Evolutionary conservation across 1,140 invertebrate genomes (phyloP).

Genomic region (Aphaenogaster floridana): DNA sequence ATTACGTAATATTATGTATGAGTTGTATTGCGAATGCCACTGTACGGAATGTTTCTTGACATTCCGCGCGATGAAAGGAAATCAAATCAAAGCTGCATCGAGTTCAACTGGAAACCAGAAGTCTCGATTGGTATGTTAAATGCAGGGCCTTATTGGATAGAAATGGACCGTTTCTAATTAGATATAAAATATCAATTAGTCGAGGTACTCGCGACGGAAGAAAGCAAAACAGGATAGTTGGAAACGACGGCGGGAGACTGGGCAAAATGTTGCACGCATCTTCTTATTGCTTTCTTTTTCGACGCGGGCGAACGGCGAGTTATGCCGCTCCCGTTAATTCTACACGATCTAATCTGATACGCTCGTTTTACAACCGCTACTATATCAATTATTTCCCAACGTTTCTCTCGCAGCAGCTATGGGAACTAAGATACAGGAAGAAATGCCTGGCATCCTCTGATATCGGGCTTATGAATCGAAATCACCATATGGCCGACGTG

Average conservation of each 20-base stretch:
- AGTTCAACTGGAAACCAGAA: constrained; percentile 12
- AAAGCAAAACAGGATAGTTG: not conserved
- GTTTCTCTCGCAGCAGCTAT: constrained; percentile 29
- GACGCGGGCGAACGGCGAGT: not conserved
- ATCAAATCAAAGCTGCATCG: constrained; percentile 2
- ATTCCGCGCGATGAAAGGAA: constrained; percentile 8
- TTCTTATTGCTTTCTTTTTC: constrained; percentile 18
- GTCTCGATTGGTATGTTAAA: not conserved
- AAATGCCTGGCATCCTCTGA: not conserved
- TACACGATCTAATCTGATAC: constrained; percentile 31
- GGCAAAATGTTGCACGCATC: not conserved
- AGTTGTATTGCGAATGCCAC: not conserved
- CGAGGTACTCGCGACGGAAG: not conserved
- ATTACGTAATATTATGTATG: constrained; percentile 28
- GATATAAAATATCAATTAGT: constrained; percentile 8
- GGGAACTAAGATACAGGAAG: constrained; percentile 17
- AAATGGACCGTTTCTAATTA: not conserved
- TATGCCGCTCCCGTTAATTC: constrained; percentile 30
- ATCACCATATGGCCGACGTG: not conserved
- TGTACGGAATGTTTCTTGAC: not conserved
- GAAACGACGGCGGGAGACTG: not conserved
- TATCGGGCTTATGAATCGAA: not conserved
- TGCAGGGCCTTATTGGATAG: not conserved
- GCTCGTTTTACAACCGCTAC: constrained; percentile 30
- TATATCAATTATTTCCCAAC: constrained; percentile 44